Conservation (phyloP, 2,797 vertebrate genomes). For the Vespertilio murinus region DNA sequence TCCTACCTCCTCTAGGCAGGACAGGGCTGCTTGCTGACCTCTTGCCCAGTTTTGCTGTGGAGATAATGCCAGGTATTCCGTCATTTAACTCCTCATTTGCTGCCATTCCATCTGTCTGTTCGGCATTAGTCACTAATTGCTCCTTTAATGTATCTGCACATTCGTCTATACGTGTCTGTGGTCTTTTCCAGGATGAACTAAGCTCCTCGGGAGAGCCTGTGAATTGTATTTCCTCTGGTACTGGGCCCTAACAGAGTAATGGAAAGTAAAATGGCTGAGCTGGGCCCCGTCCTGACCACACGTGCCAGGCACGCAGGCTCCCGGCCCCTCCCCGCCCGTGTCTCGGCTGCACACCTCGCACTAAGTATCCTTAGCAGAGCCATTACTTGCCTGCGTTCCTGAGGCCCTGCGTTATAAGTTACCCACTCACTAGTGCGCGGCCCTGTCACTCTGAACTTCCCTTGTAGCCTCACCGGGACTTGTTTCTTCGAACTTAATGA, state of each 20-base stretch:
- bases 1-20: slow-evolving; percentile 96
- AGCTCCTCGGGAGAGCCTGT: slow-evolving; percentile 26
- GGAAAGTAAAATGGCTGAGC: slow-evolving; percentile 6
- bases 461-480: neutral
- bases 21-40: slow-evolving; percentile 97
- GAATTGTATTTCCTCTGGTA: neutral
- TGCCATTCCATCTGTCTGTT: slow-evolving; percentile 79
- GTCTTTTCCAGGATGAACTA: slow-evolving; percentile 49
- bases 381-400: neutral
- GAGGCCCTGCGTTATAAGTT: neutral
- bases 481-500: neutral
- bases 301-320: neutral
- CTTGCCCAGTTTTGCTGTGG: slow-evolving; percentile 99
- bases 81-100: slow-evolving; percentile 82
- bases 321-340: neutral
- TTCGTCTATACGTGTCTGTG: slow-evolving; percentile 20
- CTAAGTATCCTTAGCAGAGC: neutral
- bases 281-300: neutral
- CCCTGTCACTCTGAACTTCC: neutral
- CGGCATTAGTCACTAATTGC: slow-evolving; percentile 68
- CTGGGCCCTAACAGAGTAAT: neutral
- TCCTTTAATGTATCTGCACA: slow-evolving; percentile 32
- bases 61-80: slow-evolving; percentile 99
- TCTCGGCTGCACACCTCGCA: neutral
- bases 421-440: neutral